Percentiles rank a stretch among this genome's conserved stretches.
Evolutionary conservation across 2,113 vertebrate genomes (phyloP).

Genomic region (Emydocephalus ijimae): DNA sequence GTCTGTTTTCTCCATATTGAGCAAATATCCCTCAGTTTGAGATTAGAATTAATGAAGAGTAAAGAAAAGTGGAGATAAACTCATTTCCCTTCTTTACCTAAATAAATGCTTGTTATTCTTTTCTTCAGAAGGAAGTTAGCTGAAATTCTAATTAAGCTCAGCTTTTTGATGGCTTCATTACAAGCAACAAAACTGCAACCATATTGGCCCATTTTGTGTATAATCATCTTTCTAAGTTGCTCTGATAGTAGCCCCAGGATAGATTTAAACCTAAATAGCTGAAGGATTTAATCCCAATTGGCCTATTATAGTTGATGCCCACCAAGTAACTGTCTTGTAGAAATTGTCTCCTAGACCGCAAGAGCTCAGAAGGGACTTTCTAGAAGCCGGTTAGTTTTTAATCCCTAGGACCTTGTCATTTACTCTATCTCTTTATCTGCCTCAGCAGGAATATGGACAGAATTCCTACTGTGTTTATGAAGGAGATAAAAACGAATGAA

Average conservation of each 20-base stretch:
- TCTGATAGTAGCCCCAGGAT: not conserved
- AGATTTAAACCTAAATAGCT: not conserved
- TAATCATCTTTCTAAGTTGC: not conserved
- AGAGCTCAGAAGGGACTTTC: constrained; percentile 1
- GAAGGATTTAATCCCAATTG: constrained; percentile 5
- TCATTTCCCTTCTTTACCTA: not conserved
- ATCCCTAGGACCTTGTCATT: not conserved
- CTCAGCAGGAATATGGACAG: accelerated
- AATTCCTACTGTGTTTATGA: not conserved
- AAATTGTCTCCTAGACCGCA: constrained; percentile 6
- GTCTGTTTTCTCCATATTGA: not conserved
- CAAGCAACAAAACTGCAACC: not conserved
- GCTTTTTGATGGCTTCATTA: constrained; percentile 17
- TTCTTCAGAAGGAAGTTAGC: not conserved
- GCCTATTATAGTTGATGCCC: not conserved
- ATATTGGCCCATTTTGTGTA: not conserved
- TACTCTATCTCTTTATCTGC: not conserved
- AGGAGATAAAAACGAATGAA: not conserved
- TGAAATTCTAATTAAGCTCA: constrained; percentile 1
- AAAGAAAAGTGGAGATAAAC: not conserved
- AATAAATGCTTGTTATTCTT: not conserved
- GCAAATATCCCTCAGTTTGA: constrained; percentile 11
- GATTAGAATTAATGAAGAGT: not conserved
- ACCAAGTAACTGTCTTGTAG: constrained; percentile 8
- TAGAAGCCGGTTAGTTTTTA: not conserved